A percentile compares a stretch with the other conserved stretches of the same genome.
phyloP scores from a whole-genome alignment of 1,140 invertebrate species.

The Drosophila hydei region DNA sequence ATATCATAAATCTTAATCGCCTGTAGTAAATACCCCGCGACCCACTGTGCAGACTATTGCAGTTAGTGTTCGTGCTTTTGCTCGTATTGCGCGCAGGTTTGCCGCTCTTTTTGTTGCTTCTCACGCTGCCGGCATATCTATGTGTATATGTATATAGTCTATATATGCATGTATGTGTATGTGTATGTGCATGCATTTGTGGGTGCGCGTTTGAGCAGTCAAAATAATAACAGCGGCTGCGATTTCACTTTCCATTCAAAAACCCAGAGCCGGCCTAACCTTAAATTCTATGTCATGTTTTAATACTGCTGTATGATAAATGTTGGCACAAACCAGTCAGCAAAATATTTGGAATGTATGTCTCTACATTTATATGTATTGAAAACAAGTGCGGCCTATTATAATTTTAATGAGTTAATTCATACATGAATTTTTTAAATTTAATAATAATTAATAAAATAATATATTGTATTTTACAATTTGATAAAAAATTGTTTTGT shows the following conservation, averaged over 20 bases:
- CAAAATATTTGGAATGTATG: no score
- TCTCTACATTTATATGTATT: no score
- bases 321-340: no score
- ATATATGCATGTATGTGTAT: constrained; percentile 10
- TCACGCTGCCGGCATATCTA: constrained; percentile 36
- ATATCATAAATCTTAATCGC: neutral
- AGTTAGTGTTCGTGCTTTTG: constrained; percentile 37
- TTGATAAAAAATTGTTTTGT: no score
- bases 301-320: neutral
- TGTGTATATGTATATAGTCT: constrained; percentile 25
- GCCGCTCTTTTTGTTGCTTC: constrained; percentile 63
- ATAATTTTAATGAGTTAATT: no score
- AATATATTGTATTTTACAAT: no score
- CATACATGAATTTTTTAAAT: no score
- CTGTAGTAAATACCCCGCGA: neutral
- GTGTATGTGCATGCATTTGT: constrained; percentile 14
- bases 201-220: constrained; percentile 49
- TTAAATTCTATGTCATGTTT: constrained; percentile 17
- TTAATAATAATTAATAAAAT: no score
- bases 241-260: constrained; percentile 73
- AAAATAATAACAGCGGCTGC: constrained; percentile 63
- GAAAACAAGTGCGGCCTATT: no score
- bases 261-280: constrained; percentile 30
- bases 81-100: constrained; percentile 63
- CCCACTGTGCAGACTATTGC: constrained; percentile 17